Evolutionary conservation across 2,797 vertebrate species (phyloP).

Genomic region (Dryobates pubescens): DNA sequence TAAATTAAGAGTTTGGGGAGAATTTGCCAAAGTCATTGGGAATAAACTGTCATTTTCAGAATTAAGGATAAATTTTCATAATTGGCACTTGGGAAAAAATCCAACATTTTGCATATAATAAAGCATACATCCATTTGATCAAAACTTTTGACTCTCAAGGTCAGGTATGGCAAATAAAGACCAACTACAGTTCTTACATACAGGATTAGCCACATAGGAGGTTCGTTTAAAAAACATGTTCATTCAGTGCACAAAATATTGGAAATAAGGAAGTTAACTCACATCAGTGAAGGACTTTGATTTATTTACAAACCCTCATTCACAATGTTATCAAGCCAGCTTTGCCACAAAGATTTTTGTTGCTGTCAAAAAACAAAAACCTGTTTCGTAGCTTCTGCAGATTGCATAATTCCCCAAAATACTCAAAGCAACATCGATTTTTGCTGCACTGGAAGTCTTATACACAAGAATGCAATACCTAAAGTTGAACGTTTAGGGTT

Average conservation of each 20-base stretch:
- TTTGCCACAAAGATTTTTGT: neutral
- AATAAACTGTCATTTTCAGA: neutral
- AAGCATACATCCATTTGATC: neutral
- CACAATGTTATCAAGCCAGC: neutral
- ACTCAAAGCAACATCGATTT: neutral
- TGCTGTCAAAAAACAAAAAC: neutral
- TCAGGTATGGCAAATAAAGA: neutral
- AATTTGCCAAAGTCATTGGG: neutral
- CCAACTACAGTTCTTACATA: neutral
- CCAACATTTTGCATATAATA: neutral
- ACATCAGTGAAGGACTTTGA: neutral
- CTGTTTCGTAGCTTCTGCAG: conserved; percentile 52
- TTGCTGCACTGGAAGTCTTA: neutral
- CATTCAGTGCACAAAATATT: neutral
- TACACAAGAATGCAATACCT: neutral
- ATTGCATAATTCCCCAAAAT: conserved; percentile 59
- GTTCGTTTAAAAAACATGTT: neutral
- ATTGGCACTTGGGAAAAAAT: neutral
- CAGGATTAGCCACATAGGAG: neutral
- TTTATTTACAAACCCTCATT: neutral
- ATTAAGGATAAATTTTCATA: neutral
- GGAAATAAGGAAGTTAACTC: neutral
- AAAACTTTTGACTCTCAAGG: neutral
- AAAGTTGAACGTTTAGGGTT: neutral
- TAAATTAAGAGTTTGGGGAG: neutral